Evolutionary conservation across 2,113 vertebrate genomes (phyloP).

Genomic region (Micronisus gabar): DNA sequence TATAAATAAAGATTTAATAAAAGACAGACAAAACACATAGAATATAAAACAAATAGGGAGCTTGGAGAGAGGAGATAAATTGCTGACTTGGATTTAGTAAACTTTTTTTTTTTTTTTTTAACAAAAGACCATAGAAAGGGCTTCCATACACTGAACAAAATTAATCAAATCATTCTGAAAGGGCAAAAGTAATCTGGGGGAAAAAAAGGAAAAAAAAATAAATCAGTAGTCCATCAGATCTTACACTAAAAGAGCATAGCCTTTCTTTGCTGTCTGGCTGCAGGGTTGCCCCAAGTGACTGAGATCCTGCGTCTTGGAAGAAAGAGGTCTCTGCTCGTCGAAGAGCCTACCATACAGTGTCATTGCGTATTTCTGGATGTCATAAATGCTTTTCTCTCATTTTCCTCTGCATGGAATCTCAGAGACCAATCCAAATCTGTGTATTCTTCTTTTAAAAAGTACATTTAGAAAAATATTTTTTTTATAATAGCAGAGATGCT

Average conservation of each 20-base stretch:
- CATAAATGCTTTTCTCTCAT: neutral
- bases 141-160: neutral
- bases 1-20: neutral
- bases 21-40: neutral
- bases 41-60: neutral
- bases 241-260: neutral
- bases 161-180: neutral
- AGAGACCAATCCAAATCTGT: neutral
- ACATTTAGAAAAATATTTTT: neutral
- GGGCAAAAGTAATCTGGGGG: neutral
- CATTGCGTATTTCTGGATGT: neutral
- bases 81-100: neutral
- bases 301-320: neutral
- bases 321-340: neutral
- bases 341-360: neutral
- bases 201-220: neutral
- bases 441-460: neutral
- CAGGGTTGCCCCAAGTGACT: neutral
- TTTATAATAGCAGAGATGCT: neutral
- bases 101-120: neutral
- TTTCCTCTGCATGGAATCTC: neutral
- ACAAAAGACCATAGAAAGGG: neutral
- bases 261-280: neutral
- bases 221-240: neutral
- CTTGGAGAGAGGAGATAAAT: neutral